Base-by-base conservation (phyloP, 2,113 vertebrate genomes). In the Phyllostomus hastatus region DNA sequence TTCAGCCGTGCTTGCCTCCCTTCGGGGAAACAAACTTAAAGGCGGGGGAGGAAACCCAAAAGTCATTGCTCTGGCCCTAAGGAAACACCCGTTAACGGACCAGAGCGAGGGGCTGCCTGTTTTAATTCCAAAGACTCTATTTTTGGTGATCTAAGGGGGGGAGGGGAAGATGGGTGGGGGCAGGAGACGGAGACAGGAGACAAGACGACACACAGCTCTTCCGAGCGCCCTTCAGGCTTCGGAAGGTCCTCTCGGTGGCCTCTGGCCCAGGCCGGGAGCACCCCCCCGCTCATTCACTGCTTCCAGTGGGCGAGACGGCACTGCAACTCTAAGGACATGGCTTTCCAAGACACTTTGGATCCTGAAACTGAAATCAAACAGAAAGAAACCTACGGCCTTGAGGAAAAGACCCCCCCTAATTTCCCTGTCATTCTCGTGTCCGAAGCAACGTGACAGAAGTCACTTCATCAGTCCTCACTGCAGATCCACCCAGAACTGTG, bases 391-490 rank as follows among this genome's bases (percentile, higher is more conserved):
- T 46, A 59, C 0, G 9, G 8, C n/a, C 10, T 33, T 10, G 16
- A 97, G 10, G 11, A 91, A 88, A 38, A 88, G 19, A 20, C 76
- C 43, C 31, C 38, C 14, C 85, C 41, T 43, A 75, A 43, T 64
- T 24, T 83, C 66, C 72, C 84, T 91, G 67, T 64, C 85, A 78
- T 66, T 69, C 64, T 64, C 70, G 66, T 33, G n/a, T 33, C 52
- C 54, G 70, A 94, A 97, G 73, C 86, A 52, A 88, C 81, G 64
- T 92, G 72, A 66, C 46, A 90, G 75, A 69, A 88, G 48, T 7
- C 33, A 78, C 16, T 66, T 26, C 70, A 0, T 38, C 10, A 81
- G 7, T 15, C 54, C 46, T 54, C 66, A 66, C 33, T 52, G 82
- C 22, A 38, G 28, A 31, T 54, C 67, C 41, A 84, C 31, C 70